Base-by-base conservation (phyloP, 1,140 invertebrate genomes). In the Drosophila kohkoa region DNA sequence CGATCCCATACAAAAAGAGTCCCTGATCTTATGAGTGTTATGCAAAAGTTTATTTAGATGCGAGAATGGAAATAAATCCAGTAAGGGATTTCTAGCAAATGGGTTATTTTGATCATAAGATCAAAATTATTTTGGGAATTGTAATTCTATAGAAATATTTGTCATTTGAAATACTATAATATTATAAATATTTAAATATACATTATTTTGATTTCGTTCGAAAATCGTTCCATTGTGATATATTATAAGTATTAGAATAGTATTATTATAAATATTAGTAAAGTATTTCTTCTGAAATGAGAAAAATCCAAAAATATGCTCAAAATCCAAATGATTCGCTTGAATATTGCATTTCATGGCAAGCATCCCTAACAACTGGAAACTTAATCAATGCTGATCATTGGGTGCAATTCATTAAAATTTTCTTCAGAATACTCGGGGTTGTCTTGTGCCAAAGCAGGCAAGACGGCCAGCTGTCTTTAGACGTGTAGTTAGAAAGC, bases 331-430 rank as follows among this genome's bases (percentile, higher is more conserved):
- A 28, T 49, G 20, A 25, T 49, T 11, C 8, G 7, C 30, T 38
- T 25, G n/a, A 11, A 13, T 32, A 67, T 30, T 32, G 10, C 5
- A 51, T 28, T 60, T 62, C 1, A 15, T 13, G 25, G 25, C 3
- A 58, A 51, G 52, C 43, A 75, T 43, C 73, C 67, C 35, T 70
- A 57, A 10, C 2, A 38, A 55, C 6, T 48, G 64, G 52, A 43
- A 49, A 55, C 51, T 68, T 64, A 72, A 77, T 79, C 63, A 72
- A 64, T 63, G 38, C 30, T 6, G 45, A 54, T 65, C 74, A 28
- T 52, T 63, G 28, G 67, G 41, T 25, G 67, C 62, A 76, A 79
- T 76, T 76, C 69, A 79, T 77, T 65, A 77, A 60, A 45, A 30
- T 58, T 75, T 20, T 5, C 54, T 45, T 62, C 16, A 15, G 41